Percentiles rank a stretch among this genome's conserved stretches.
Evolutionary conservation across 2,797 vertebrate genomes (phyloP).

Genomic region (Scomberomorus guttatus): DNA sequence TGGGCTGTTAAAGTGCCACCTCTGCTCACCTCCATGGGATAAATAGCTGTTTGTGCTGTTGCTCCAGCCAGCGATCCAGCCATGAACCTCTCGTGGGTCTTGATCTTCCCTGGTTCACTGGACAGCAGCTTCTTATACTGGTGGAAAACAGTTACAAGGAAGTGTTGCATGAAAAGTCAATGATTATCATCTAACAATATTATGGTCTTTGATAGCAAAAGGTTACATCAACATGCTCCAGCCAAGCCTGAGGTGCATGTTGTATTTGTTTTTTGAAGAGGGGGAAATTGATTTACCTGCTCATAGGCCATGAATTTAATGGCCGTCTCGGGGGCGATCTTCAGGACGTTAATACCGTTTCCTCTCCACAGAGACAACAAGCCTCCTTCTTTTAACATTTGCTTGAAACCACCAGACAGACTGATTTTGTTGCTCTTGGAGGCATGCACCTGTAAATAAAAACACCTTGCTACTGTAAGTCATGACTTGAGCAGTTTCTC

Average conservation of each 20-base stretch:
- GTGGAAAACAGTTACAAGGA: conserved; percentile 22
- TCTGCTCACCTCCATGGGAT: conserved; percentile 94
- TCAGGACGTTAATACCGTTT: conserved; percentile 95
- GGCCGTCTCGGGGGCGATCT: conserved; percentile 96
- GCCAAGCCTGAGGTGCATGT: neutral
- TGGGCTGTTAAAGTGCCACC: neutral
- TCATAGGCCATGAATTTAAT: conserved; percentile 97
- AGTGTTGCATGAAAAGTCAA: neutral
- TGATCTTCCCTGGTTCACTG: conserved; percentile 89
- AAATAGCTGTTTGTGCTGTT: conserved; percentile 95
- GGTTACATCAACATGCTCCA: neutral
- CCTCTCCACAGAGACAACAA: conserved; percentile 92
- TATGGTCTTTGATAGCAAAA: neutral
- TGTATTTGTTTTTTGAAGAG: neutral
- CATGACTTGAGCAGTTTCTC: neutral
- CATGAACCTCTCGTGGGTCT: conserved; percentile 91
- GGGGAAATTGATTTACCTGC: conserved; percentile 83
- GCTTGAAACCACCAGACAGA: conserved; percentile 89
- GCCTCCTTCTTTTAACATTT: conserved; percentile 96
- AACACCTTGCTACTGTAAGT: neutral
- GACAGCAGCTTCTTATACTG: conserved; percentile 94
- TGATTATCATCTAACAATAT: neutral
- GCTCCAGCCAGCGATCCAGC: conserved; percentile 96
- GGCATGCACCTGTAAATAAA: conserved; percentile 88
- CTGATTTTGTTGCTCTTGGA: conserved; percentile 92